Conservation (phyloP, 2,797 vertebrate species). For the Periophthalmus magnuspinnatus region DNA sequence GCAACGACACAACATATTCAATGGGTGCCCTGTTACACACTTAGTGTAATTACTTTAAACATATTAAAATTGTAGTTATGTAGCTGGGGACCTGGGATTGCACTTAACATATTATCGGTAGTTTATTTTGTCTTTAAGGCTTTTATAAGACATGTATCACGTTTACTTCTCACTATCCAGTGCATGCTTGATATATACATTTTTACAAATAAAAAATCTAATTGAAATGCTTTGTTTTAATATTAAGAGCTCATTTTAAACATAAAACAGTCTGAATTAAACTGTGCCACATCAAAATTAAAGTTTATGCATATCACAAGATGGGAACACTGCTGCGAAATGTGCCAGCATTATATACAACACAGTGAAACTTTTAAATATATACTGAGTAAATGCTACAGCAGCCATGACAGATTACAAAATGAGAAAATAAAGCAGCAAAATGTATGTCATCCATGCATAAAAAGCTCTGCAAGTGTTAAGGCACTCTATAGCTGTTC, state of each 20-base stretch:
- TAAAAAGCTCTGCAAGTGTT: slow-evolving; percentile 42
- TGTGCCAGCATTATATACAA: background rate
- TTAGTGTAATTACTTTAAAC: background rate
- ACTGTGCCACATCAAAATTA: background rate
- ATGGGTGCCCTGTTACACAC: background rate
- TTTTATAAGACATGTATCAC: background rate
- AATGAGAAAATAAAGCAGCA: slow-evolving; percentile 19
- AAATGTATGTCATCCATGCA: slow-evolving; percentile 7
- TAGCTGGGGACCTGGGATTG: background rate
- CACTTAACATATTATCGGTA: background rate
- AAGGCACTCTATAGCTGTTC: slow-evolving; percentile 61
- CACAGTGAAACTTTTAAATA: slow-evolving; percentile 18
- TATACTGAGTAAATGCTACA: slow-evolving; percentile 11
- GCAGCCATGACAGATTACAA: slow-evolving; percentile 6
- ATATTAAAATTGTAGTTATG: background rate
- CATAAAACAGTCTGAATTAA: background rate
- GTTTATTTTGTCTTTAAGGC: background rate
- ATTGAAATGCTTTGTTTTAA: background rate
- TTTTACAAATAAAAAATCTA: background rate
- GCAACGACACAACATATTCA: background rate
- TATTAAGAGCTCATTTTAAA: background rate
- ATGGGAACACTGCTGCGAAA: slow-evolving; percentile 9
- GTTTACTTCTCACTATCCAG: background rate
- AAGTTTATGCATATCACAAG: slow-evolving; percentile 38
- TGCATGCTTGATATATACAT: slow-evolving; percentile 33